Percentiles rank a stretch among this genome's conserved stretches.
phyloP scores from a whole-genome alignment of 2,888 invertebrate species.

The Lacanobia oleracea region DNA sequence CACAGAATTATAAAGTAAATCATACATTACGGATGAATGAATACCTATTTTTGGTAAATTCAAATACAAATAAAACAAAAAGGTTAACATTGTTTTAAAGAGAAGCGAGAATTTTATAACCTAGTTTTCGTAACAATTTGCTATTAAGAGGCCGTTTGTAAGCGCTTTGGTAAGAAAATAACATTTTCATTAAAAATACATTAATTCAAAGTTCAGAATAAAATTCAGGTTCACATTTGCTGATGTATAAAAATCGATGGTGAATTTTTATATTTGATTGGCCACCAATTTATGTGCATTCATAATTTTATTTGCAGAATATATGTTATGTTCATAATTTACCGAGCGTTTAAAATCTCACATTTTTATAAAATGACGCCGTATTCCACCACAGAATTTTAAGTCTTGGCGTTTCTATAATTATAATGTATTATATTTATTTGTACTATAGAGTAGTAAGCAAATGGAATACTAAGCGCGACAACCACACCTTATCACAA shows the following conservation, averaged over 20 bases:
- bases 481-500: not conserved
- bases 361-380: not conserved
- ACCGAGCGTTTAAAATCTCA: not conserved
- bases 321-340: not conserved
- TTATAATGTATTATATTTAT: not conserved
- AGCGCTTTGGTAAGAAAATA: constrained; percentile 47
- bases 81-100: constrained; percentile 19
- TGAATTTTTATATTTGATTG: not conserved
- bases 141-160: constrained; percentile 12
- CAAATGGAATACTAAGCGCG: constrained; percentile 1
- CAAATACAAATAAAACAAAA: constrained; percentile 44
- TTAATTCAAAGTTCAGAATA: not conserved
- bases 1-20: constrained; percentile 66
- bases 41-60: constrained; percentile 59
- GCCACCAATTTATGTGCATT: not conserved
- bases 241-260: not conserved
- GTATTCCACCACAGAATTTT: not conserved
- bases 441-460: constrained; percentile 1
- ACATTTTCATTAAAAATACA: not conserved
- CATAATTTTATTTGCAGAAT: not conserved
- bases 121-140: constrained; percentile 38
- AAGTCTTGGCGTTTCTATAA: not conserved
- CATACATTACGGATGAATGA: constrained; percentile 37
- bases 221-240: not conserved
- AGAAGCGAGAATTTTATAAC: constrained; percentile 56